Conservation (phyloP, 2,888 invertebrate genomes). For the Lysandra coridon region DNA sequence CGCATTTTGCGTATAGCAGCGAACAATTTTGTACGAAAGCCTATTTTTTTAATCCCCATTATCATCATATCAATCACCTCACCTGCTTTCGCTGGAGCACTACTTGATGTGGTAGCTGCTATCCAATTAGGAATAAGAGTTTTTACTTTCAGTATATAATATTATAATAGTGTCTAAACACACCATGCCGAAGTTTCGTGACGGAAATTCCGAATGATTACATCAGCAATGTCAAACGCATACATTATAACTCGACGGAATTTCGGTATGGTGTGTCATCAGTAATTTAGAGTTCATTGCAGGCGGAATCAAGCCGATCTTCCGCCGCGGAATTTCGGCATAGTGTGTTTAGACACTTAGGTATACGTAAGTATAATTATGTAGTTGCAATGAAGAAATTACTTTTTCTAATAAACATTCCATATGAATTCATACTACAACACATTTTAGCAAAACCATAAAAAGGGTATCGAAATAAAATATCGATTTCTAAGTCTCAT, state of each 20-base stretch:
- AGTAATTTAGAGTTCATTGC: too few relatives aligned
- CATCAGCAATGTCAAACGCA: too few relatives aligned
- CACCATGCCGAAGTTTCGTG: too few relatives aligned
- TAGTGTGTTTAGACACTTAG: too few relatives aligned
- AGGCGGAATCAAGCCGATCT: too few relatives aligned
- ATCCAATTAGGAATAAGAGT: conserved; percentile 54
- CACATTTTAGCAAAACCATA: neutral
- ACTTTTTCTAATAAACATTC: neutral
- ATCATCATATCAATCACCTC: conserved; percentile 62
- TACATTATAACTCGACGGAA: too few relatives aligned
- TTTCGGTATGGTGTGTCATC: too few relatives aligned
- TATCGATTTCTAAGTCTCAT: conserved; percentile 10
- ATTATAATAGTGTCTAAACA: too few relatives aligned
- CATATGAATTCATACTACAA: too few relatives aligned
- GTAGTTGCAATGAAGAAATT: neutral
- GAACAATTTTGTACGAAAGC: neutral
- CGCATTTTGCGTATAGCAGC: neutral
- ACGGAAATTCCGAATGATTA: too few relatives aligned
- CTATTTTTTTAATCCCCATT: neutral
- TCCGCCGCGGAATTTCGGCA: too few relatives aligned
- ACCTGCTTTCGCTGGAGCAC: conserved; percentile 73
- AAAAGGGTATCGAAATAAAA: conserved; percentile 20
- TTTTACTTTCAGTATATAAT: neutral
- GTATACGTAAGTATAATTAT: conserved; percentile 43
- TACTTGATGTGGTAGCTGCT: conserved; percentile 71